A percentile compares a stretch with the other conserved stretches of the same genome.
Evolutionary conservation across 1,140 invertebrate genomes (phyloP).

Genomic region (Drosophila arizonae): DNA sequence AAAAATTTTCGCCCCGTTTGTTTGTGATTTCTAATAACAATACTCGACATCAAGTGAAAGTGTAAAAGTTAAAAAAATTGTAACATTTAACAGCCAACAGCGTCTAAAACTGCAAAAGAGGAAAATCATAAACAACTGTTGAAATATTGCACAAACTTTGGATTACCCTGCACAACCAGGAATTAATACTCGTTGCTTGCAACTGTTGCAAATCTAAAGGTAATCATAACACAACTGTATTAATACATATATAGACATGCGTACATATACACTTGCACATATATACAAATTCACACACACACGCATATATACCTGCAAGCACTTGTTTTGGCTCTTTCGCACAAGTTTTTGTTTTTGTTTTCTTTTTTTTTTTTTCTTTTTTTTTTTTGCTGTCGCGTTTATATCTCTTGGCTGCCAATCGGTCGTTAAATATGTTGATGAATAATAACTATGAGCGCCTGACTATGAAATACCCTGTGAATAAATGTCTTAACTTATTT

Average conservation of each 20-base stretch:
- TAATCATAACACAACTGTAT: constrained; percentile 26
- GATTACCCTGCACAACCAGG: constrained; percentile 39
- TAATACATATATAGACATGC: not conserved
- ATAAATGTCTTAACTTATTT: not conserved
- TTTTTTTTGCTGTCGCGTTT: constrained; percentile 4
- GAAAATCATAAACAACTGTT: constrained; percentile 17
- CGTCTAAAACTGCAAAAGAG: constrained; percentile 1
- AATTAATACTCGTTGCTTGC: constrained; percentile 35
- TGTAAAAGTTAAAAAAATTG: constrained; percentile 43
- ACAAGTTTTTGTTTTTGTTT: constrained; percentile 1
- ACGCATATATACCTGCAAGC: not conserved
- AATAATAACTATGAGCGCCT: not conserved
- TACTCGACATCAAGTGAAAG: constrained; percentile 62
- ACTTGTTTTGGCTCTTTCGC: constrained; percentile 5
- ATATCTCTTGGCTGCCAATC: constrained; percentile 3
- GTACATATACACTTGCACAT: not conserved
- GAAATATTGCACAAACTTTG: constrained; percentile 37
- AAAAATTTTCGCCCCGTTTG: constrained; percentile 43
- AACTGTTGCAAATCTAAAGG: constrained; percentile 35
- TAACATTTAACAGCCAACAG: constrained; percentile 10
- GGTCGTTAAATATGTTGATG: constrained; percentile 2
- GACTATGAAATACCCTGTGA: not conserved
- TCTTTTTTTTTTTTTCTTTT: no score
- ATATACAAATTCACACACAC: not conserved
- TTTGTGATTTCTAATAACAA: constrained; percentile 56